phyloP scores from a whole-genome alignment of 2,113 vertebrate species.

The Vidua chalybeata region DNA sequence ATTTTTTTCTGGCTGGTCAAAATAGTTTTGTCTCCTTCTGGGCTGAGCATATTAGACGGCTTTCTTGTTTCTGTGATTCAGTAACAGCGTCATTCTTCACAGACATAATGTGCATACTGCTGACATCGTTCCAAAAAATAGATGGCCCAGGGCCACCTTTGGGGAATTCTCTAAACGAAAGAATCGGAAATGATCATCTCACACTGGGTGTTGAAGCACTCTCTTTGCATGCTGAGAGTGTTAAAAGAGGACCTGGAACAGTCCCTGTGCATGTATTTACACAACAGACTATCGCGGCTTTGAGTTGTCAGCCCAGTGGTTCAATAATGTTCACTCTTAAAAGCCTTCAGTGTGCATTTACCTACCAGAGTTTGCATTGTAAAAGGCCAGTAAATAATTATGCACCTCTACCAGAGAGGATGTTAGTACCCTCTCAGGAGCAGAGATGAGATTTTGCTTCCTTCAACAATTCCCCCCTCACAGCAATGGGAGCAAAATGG shows the following conservation, averaged over 20 bases:
- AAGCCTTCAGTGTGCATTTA: neutral
- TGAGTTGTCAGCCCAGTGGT: neutral
- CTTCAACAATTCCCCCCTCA: neutral
- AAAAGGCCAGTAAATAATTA: neutral
- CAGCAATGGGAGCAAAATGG: neutral
- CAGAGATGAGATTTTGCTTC: neutral
- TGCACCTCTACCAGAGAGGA: neutral
- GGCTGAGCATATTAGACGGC: neutral
- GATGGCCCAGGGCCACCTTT: constrained; percentile 19
- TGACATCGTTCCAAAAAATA: constrained; percentile 27
- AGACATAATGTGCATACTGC: neutral
- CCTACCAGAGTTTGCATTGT: neutral
- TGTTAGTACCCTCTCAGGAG: neutral
- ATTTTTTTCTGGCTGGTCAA: constrained; percentile 30
- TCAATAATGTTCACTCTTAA: neutral
- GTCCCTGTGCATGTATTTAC: neutral
- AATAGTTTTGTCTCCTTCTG: constrained; percentile 18
- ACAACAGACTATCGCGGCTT: neutral
- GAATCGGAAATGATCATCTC: constrained; percentile 5
- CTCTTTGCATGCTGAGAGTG: neutral
- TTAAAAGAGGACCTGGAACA: neutral
- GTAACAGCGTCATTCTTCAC: neutral
- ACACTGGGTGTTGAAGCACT: neutral
- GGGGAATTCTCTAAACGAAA: constrained; percentile 23
- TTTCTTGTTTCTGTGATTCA: constrained; percentile 21